Conservation (phyloP, 2,888 invertebrate genomes). For the Nemotelus nigrinus region DNA sequence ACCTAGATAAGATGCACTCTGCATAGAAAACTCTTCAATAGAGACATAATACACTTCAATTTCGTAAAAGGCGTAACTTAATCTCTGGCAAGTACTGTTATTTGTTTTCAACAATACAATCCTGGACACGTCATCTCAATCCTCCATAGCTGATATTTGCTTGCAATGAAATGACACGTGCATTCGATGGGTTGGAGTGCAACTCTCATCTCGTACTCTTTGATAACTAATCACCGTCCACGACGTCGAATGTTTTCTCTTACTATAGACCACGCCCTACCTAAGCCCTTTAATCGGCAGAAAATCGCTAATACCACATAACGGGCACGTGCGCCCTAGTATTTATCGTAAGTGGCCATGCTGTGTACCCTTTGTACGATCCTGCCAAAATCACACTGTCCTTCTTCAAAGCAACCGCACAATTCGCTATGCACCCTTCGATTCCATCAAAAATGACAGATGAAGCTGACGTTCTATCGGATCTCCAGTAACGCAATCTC, state of each 20-base stretch:
- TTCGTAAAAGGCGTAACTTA: constrained; percentile 34
- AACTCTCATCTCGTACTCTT: constrained; percentile 14
- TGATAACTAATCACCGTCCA: constrained; percentile 4
- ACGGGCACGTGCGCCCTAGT: constrained; percentile 18
- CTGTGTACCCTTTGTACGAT: constrained; percentile 21
- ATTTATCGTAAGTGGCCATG: constrained; percentile 32
- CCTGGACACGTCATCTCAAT: not conserved
- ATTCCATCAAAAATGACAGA: not conserved
- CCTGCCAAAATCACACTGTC: constrained; percentile 40
- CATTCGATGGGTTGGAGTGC: constrained; percentile 1
- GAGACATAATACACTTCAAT: constrained; percentile 32
- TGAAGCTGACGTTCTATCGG: not conserved
- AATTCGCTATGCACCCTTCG: constrained; percentile 29
- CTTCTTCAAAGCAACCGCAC: constrained; percentile 27
- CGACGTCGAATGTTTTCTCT: not conserved
- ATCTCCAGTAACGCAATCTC: not conserved
- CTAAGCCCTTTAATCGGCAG: constrained; percentile 38
- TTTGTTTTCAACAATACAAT: constrained; percentile 21
- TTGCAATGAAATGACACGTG: constrained; percentile 16
- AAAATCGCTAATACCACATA: constrained; percentile 43
- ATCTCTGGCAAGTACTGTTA: constrained; percentile 20
- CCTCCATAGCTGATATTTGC: constrained; percentile 13
- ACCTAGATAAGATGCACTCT: constrained; percentile 29
- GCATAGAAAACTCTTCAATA: constrained; percentile 8
- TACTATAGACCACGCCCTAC: not conserved